Base-by-base conservation (phyloP, 2,797 vertebrate species). In the Gymnoscopelus braueri region DNA sequence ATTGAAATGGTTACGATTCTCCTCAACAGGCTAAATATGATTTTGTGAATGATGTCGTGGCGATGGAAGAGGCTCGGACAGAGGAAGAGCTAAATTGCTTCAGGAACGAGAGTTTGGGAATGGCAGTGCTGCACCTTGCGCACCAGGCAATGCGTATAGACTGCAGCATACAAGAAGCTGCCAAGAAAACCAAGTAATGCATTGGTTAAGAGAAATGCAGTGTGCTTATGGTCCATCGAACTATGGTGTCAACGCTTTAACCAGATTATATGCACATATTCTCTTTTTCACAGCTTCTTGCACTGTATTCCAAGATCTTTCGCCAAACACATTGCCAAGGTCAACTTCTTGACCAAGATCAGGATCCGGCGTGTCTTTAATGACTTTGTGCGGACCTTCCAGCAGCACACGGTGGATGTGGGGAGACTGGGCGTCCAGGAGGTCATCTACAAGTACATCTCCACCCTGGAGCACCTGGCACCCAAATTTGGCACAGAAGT, bases 111-210 rank as follows among this genome's bases (percentile, higher is more conserved):
- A 96, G 96, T 62, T 70, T 99, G 79, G 97, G 97, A 9, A 96
- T 99, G 96, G 97, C 97, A 0, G 95, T 98, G 5, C 94, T 98
- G 4, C 95, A 98, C 54, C 94, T 99, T 0, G 96, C 94, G 1
- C 94, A 98, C 68, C 87, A 93, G 0, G 94, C 97, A 3, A 60
- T 97, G 24, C 74, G 74, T 8, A 92, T 71, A 0, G 84, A 85
- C 0, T 15, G 91, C 13, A 94, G 94, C 23, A 85, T 98, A 44
- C 92, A 96, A 77, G 95, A 96, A 1, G 95, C 95, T 79, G 94
- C 95, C 11, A 88, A 91, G 60, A 94, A 94, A 71, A 86, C 87
- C 86, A 96, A 96, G 97, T 98, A 72, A 67, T 59, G 10, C 50
- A 24, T 63, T 13, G 70, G 5, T 4, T 55, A 19, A 2, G 26